A percentile compares a stretch with the other conserved stretches of the same genome.
These are phyloP conservation scores for Apeira syringaria DNA, from an alignment of 2,888 invertebrate species.

Conservation along the genomic window DNA sequence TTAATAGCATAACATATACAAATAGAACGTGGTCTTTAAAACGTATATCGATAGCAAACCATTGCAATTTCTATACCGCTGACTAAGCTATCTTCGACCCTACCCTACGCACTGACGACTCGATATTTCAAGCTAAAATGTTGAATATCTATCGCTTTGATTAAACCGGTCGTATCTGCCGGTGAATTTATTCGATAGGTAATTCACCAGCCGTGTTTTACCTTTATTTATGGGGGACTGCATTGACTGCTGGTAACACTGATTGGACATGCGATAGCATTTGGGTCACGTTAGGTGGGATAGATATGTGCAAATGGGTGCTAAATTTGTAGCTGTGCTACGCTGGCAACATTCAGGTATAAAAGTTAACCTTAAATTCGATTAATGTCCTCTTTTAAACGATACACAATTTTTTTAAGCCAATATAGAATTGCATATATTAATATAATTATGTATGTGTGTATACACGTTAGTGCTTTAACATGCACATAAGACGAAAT, in stretches of 20 bases:
- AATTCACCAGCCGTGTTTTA: conserved; percentile 39
- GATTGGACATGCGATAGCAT: conserved; percentile 21
- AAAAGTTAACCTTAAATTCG: no score
- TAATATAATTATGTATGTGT: no score
- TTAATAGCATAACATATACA: no score
- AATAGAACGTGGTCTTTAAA: no score
- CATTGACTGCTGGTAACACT: conserved; percentile 32
- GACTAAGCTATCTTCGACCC: conserved; percentile 4
- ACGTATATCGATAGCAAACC: no score
- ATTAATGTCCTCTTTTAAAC: no score
- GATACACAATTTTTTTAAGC: no score
- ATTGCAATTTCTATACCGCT: conserved; percentile 4
- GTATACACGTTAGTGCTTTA: no score
- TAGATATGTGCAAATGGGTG: not conserved
- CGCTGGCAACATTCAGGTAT: no score
- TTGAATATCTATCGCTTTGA: conserved; percentile 33
- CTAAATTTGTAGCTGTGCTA: no score
- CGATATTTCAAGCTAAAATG: conserved; percentile 29
- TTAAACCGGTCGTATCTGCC: conserved; percentile 31
- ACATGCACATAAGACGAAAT: no score
- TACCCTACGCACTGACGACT: conserved; percentile 19
- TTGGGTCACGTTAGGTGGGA: conserved; percentile 3
- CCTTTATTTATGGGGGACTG: conserved; percentile 37
- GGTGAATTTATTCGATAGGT: conserved; percentile 42
- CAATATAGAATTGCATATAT: no score